These are phyloP conservation scores for Echinarachnius parma DNA, from an alignment of 53 echinoderm and acorn worm genomes.

Conservation along the genomic window DNA sequence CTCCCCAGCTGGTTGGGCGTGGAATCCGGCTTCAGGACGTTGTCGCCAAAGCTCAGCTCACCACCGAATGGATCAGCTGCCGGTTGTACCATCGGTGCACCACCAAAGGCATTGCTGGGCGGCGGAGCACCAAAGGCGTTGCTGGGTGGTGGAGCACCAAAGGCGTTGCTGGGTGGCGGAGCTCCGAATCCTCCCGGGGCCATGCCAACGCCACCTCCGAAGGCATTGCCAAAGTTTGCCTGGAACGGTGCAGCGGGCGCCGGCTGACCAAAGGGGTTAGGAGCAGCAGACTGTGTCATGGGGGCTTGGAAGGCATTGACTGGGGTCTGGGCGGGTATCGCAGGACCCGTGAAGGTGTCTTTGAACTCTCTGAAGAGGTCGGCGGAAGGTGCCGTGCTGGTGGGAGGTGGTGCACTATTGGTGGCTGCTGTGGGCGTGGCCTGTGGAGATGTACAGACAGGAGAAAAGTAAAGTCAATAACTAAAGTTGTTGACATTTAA, in stretches of 20 bases:
- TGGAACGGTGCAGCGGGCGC: conserved; percentile 27
- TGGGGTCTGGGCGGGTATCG: conserved; percentile 23
- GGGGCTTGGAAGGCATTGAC: conserved; percentile 42
- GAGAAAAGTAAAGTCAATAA: too few species aligned
- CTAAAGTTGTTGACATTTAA: too few species aligned
- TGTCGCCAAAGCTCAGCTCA: conserved; percentile 12
- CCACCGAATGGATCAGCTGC: conserved; percentile 52
- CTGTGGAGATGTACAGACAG: too few species aligned
- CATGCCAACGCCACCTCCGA: neutral
- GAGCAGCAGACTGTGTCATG: conserved; percentile 17
- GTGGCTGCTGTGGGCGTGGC: conserved; percentile 12
- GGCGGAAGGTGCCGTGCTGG: conserved; percentile 59
- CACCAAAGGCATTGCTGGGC: conserved; percentile 39
- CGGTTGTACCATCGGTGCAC: conserved; percentile 14
- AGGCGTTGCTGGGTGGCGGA: conserved; percentile 34
- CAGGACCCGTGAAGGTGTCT: conserved; percentile 74
- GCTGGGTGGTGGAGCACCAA: conserved; percentile 41
- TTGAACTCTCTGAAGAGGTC: conserved; percentile 92
- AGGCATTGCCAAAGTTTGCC: conserved; percentile 27
- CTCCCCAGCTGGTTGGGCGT: conserved; percentile 46
- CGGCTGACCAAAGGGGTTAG: conserved; percentile 60
- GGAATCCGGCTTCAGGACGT: conserved; percentile 57
- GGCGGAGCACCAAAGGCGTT: conserved; percentile 37
- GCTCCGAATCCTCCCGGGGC: conserved; percentile 13
- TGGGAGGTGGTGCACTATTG: neutral